Evolutionary conservation across 2,797 vertebrate species (phyloP).

Genomic region (Enteromius fasciolatus): DNA sequence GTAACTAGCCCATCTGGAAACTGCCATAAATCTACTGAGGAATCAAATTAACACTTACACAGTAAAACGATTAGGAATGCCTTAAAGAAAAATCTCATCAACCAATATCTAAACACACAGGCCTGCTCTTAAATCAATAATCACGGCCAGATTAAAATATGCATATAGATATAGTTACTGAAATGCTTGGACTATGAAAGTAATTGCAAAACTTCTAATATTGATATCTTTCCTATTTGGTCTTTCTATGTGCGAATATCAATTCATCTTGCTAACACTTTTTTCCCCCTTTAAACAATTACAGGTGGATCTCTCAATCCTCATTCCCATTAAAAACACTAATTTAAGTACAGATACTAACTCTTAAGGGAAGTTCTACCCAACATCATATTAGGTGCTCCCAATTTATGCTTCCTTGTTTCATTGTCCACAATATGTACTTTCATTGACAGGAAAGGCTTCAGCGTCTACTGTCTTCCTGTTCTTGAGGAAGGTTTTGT

Average conservation of each 20-base stretch:
- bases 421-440: conserved; percentile 3
- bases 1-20: conserved; percentile 17
- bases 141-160: conserved; percentile 61
- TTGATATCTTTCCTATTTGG: conserved; percentile 75
- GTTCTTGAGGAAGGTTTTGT: conserved; percentile 11
- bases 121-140: neutral
- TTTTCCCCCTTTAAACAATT: neutral
- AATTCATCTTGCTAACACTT: neutral
- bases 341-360: neutral
- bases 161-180: conserved; percentile 69
- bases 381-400: conserved; percentile 78
- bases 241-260: neutral
- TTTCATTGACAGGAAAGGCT: conserved; percentile 22
- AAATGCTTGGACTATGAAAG: conserved; percentile 91
- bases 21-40: conserved; percentile 3
- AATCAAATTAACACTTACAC: conserved; percentile 24
- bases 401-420: conserved; percentile 4
- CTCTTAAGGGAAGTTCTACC: conserved; percentile 84
- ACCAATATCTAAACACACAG: conserved; percentile 12
- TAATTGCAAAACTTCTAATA: conserved; percentile 93
- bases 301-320: neutral
- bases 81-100: neutral
- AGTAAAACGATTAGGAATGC: conserved; percentile 24
- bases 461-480: neutral
- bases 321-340: neutral